phyloP scores from a whole-genome alignment of 1,140 invertebrate species.

The Eupeodes corollae region DNA sequence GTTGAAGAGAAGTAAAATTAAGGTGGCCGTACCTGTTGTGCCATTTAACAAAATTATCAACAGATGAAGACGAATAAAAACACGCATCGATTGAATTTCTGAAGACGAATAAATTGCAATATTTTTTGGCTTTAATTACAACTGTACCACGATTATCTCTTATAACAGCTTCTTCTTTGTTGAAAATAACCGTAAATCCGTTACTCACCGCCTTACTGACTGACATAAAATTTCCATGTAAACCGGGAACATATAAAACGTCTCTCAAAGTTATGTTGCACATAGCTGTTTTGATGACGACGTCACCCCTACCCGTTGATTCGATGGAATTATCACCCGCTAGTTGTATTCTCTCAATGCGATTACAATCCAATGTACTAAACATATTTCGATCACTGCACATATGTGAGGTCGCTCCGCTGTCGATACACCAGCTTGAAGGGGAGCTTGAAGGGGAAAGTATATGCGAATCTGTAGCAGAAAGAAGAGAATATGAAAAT shows the following conservation, averaged over 20 bases:
- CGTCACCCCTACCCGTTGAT: not conserved
- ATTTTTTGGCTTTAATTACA: not conserved
- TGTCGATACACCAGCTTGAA: too few relatives aligned
- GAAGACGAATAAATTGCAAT: not conserved
- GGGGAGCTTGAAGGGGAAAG: too few relatives aligned
- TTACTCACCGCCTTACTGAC: constrained; percentile 1
- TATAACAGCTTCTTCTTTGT: too few relatives aligned
- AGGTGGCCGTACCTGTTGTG: constrained; percentile 4
- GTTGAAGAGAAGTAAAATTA: constrained; percentile 1
- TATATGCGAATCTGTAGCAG: too few relatives aligned
- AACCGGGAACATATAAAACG: not conserved
- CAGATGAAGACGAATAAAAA: too few relatives aligned
- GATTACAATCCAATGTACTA: not conserved
- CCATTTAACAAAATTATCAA: too few relatives aligned
- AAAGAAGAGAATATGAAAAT: too few relatives aligned
- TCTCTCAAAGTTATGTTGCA: not conserved
- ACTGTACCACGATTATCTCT: not conserved
- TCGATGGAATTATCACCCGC: not conserved
- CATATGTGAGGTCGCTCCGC: too few relatives aligned
- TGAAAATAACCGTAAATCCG: not conserved
- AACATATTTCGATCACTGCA: not conserved
- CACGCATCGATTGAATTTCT: not conserved
- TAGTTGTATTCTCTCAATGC: not conserved
- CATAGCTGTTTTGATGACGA: not conserved
- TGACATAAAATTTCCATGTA: constrained; percentile 4